Conservation (phyloP, 1,140 invertebrate genomes). For the Prorops nasuta region DNA sequence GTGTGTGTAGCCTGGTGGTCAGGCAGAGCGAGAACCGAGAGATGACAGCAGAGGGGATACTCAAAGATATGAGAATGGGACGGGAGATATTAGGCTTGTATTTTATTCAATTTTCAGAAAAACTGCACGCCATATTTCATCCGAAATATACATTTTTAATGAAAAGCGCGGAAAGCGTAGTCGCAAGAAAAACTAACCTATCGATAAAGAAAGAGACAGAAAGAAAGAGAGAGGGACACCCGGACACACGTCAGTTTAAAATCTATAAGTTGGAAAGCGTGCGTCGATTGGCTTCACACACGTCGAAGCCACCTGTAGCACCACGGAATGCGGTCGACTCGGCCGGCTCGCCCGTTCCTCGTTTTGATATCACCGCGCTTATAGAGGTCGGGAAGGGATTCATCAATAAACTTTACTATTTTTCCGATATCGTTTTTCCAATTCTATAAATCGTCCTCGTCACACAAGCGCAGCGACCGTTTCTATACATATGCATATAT, state of each 20-base stretch:
- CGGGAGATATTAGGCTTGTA: no score
- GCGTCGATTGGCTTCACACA: conserved; percentile 30
- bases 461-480: conserved; percentile 1
- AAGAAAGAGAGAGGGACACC: not conserved
- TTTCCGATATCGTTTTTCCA: conserved; percentile 36
- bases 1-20: no score
- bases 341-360: conserved; percentile 5
- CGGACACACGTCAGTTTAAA: not conserved
- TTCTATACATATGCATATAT: not conserved
- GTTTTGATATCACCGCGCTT: conserved; percentile 27
- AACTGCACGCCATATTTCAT: no score
- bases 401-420: conserved; percentile 38
- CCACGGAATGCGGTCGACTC: conserved; percentile 28
- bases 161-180: no score
- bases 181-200: no score
- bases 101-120: no score
- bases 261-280: not conserved
- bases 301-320: conserved; percentile 28
- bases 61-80: no score
- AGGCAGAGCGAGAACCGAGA: no score
- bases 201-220: not conserved
- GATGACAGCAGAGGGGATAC: no score
- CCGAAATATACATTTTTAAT: no score
- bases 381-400: conserved; percentile 36
- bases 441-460: conserved; percentile 33